A percentile compares a stretch with the other conserved stretches of the same genome.
phyloP scores from a whole-genome alignment of 2,113 vertebrate species.

The Abramis brama region DNA sequence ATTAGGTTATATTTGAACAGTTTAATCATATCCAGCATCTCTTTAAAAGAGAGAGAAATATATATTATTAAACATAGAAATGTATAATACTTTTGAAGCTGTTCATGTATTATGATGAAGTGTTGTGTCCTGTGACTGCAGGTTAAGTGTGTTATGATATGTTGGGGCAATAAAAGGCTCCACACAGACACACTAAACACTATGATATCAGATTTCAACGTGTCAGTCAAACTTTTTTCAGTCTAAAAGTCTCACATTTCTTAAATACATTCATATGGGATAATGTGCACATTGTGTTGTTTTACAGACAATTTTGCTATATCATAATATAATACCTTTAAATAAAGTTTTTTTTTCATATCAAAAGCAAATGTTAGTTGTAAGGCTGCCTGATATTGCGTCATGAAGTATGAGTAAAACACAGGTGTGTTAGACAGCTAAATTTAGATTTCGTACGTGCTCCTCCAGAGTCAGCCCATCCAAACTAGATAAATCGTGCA shows the following conservation, averaged over 20 bases:
- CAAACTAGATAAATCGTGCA: not conserved
- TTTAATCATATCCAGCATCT: not conserved
- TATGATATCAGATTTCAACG: not conserved
- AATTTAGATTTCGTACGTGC: not conserved
- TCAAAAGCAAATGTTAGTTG: not conserved
- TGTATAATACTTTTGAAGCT: not conserved
- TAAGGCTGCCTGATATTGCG: not conserved
- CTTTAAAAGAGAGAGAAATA: no score
- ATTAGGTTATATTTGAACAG: not conserved
- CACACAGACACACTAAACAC: not conserved
- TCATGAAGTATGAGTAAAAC: slow-evolving; percentile 14
- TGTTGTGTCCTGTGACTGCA: not conserved
- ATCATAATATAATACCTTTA: not conserved
- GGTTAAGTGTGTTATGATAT: not conserved
- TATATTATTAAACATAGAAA: not conserved
- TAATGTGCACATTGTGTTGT: not conserved
- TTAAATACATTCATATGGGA: not conserved
- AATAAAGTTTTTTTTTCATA: not conserved
- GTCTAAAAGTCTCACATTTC: not conserved
- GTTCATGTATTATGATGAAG: not conserved
- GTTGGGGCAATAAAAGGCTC: slow-evolving; percentile 18
- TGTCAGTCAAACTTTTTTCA: not conserved
- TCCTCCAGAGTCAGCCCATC: not conserved
- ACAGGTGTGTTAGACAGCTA: not conserved
- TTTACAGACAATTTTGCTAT: not conserved